Conservation (phyloP, 2,113 vertebrate genomes). For the Catharus fuscescens region DNA sequence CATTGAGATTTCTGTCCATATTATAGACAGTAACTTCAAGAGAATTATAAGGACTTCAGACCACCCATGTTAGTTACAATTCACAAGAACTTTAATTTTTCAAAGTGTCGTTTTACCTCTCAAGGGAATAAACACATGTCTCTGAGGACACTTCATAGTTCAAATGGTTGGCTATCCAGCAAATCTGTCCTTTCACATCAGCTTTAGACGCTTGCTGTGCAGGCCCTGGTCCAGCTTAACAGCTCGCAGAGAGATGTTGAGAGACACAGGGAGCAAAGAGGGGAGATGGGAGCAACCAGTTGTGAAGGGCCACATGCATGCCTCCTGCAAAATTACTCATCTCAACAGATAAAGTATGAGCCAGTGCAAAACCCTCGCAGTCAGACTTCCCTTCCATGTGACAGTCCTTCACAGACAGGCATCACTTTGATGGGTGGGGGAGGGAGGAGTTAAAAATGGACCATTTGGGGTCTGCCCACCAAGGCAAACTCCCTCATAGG, state of each 20-base stretch:
- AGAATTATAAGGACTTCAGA: constrained; percentile 8
- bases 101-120: background rate
- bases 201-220: background rate
- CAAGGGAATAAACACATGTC: background rate
- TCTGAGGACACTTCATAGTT: background rate
- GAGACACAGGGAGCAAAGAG: background rate
- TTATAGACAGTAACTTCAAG: background rate
- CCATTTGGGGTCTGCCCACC: background rate
- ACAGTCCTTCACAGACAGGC: background rate
- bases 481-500: background rate
- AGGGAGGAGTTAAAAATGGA: background rate
- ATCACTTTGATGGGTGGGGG: background rate
- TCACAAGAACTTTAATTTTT: constrained; percentile 25
- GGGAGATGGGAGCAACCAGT: background rate
- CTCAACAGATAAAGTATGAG: background rate
- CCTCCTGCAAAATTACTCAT: background rate
- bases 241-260: background rate
- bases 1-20: background rate
- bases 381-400: background rate
- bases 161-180: background rate
- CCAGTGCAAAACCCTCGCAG: background rate
- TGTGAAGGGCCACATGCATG: rapidly evolving
- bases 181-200: background rate
- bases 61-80: background rate
- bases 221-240: background rate